Percentiles rank a stretch among this genome's conserved stretches.
These are phyloP conservation scores for Hafferia zeledoni DNA, from an alignment of 2,797 vertebrate species.

Conservation along the genomic window DNA sequence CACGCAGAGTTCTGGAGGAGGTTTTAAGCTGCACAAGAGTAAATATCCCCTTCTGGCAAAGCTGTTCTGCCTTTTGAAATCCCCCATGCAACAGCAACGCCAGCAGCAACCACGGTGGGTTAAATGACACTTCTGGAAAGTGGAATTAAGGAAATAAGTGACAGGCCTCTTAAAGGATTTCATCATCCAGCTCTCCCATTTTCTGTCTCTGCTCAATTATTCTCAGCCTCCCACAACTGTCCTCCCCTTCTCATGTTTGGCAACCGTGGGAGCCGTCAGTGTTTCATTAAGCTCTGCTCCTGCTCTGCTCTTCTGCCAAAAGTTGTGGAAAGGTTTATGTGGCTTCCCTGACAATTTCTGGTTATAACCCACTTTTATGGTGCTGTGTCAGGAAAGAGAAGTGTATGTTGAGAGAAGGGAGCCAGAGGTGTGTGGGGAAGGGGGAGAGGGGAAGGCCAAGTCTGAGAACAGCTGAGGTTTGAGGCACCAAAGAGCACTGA, in stretches of 20 bases:
- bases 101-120: background rate
- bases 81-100: background rate
- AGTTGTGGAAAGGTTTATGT: constrained; percentile 41
- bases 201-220: constrained; percentile 8
- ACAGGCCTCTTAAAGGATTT: constrained; percentile 31
- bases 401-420: background rate
- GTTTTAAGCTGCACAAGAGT: background rate
- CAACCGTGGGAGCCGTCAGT: background rate
- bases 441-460: background rate
- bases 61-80: background rate
- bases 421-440: constrained; percentile 24
- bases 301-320: background rate
- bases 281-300: constrained; percentile 33
- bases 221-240: constrained; percentile 30
- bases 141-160: constrained; percentile 27
- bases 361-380: constrained; percentile 14
- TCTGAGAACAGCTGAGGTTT: constrained; percentile 1
- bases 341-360: constrained; percentile 19
- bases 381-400: constrained; percentile 42
- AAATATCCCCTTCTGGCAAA: background rate
- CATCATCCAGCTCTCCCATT: background rate
- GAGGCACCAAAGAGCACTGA: background rate
- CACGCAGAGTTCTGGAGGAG: background rate
- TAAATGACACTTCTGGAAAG: constrained; percentile 19
- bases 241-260: constrained; percentile 42